Conservation (phyloP, 2,797 vertebrate genomes). For the Enteromius treurensis region DNA sequence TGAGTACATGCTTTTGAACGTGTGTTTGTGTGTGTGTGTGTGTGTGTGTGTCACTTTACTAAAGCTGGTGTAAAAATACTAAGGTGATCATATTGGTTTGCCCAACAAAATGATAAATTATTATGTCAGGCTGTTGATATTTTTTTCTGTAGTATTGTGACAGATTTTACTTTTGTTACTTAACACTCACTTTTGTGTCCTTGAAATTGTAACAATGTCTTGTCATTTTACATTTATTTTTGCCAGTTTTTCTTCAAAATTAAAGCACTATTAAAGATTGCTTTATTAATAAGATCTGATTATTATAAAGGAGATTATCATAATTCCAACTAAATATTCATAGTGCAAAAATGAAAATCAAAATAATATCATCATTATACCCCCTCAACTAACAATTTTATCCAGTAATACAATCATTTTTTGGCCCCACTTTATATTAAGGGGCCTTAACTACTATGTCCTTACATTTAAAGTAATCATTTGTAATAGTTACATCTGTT, state of each 20-base stretch:
- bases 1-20: not conserved
- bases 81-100: not conserved
- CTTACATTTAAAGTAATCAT: too few species aligned
- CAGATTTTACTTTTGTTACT: not conserved
- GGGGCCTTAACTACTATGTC: too few species aligned
- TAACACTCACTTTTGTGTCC: too few species aligned
- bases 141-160: not conserved
- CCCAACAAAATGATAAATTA: not conserved
- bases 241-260: not conserved
- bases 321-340: not conserved
- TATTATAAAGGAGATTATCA: not conserved
- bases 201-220: not conserved
- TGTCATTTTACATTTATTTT: not conserved
- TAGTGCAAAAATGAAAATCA: not conserved
- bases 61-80: conserved; percentile 13
- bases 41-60: conserved; percentile 14
- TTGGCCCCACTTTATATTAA: too few species aligned
- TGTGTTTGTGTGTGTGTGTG: not conserved
- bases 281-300: not conserved
- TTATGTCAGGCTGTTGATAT: not conserved
- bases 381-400: not conserved
- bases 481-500: too few species aligned
- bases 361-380: not conserved
- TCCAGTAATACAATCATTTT: not conserved
- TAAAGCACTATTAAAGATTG: too few species aligned